Base-by-base conservation (phyloP, 2,888 invertebrate genomes). In the Volucella bombylans region DNA sequence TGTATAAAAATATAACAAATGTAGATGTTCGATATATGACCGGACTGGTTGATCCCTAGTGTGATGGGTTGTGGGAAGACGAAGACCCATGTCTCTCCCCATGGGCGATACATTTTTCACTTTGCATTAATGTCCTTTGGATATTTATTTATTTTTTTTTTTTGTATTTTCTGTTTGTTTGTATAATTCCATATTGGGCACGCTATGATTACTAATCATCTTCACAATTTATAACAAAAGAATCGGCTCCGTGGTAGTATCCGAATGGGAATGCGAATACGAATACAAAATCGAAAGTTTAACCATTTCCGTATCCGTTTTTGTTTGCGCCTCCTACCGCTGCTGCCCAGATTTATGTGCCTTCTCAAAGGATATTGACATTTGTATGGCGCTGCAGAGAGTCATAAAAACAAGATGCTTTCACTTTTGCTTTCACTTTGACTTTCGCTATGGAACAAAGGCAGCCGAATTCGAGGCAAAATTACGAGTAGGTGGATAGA, bases 321-420 rank as follows among this genome's bases (percentile, higher is more conserved):
- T n/a, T n/a, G 39, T 11, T 59, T 10, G 31, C 0, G 31, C 6
- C 12, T n/a, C 31, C 9, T 4, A 45, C 52, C 23, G n/a, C n/a
- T n/a, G 15, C 39, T 43, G 54, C 23, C 23, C 43, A 45, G 55
- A 73, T 73, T 64, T 73, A 73, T 73, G 49, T 49, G 39, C 31
- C 31, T 41, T 67, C 18, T 18, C 52, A 15, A 67, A 59, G 74
- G 59, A 76, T 67, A 71, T 71, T 69, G 59, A 57, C 59, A 69
- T 55, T 68, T 45, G 45, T 14, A 67, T 9, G n/a, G 41, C 31
- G 15, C 9, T 3, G 11, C 6, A 12, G 15, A 31, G 43, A 49
- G 71, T 67, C 77, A 67, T 82, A 82, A 82, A 82, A 72, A 55
- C 77, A 82, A 82, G 77, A 82, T 82, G 82, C 67, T 65, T 71